These are phyloP conservation scores for Fissipunctia ypsillon DNA, from an alignment of 2,888 invertebrate species.

Conservation along the genomic window DNA sequence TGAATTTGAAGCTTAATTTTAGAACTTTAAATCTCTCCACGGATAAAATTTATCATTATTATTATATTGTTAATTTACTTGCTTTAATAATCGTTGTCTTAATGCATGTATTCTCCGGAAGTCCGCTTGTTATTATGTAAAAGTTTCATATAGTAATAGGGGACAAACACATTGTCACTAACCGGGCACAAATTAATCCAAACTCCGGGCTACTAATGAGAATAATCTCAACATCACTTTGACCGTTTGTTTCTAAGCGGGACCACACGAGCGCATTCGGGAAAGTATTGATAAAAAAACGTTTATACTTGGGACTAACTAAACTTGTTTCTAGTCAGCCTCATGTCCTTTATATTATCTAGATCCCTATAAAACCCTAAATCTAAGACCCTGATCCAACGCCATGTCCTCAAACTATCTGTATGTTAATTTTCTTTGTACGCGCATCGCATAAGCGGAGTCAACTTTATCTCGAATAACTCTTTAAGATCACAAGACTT, in stretches of 20 bases:
- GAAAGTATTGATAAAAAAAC: not conserved
- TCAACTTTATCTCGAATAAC: constrained; percentile 38
- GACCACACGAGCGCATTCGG: not conserved
- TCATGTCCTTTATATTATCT: not conserved
- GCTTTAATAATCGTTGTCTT: no score
- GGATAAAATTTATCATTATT: no score
- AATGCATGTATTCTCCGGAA: no score
- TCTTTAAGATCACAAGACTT: constrained; percentile 30
- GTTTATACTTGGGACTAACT: not conserved
- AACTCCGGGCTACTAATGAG: not conserved
- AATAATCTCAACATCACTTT: not conserved
- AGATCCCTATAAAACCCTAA: constrained; percentile 20
- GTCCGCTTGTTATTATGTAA: no score
- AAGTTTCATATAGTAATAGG: no score
- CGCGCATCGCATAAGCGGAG: constrained; percentile 55
- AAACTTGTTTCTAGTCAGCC: constrained; percentile 8
- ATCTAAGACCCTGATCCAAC: constrained; percentile 3
- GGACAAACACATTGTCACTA: no score
- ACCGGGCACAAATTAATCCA: not conserved
- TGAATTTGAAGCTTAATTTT: no score
- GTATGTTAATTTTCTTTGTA: constrained; percentile 57
- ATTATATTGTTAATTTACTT: no score
- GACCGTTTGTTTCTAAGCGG: not conserved
- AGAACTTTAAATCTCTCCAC: not conserved
- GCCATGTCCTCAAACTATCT: constrained; percentile 57